A percentile compares a stretch with the other conserved stretches of the same genome.
phyloP scores from a whole-genome alignment of 2,797 vertebrate genomes.

The Numenius phaeopus region DNA sequence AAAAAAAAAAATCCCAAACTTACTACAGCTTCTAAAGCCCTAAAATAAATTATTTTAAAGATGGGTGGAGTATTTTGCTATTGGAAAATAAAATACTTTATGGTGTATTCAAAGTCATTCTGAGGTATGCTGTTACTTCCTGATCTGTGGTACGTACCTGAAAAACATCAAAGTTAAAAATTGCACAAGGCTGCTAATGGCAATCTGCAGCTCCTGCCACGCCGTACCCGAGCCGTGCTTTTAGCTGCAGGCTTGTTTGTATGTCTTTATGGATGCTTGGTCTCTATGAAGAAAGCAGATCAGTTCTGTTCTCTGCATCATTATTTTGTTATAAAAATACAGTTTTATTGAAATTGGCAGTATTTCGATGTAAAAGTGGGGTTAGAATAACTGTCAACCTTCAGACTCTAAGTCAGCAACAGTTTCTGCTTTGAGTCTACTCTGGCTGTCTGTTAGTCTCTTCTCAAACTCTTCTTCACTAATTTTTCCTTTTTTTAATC shows the following conservation, averaged over 20 bases:
- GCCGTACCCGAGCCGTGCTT: not conserved
- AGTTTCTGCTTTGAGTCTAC: not conserved
- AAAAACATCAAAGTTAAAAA: not conserved
- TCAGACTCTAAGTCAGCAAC: not conserved
- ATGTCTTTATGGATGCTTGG: not conserved
- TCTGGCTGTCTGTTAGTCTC: constrained; percentile 72
- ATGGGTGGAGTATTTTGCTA: constrained; percentile 14
- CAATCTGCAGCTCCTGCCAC: not conserved
- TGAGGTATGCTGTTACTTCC: not conserved
- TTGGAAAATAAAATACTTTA: not conserved
- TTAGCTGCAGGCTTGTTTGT: not conserved
- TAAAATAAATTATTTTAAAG: constrained; percentile 50
- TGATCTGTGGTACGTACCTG: not conserved
- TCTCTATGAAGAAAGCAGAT: not conserved
- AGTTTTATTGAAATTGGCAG: constrained; percentile 15
- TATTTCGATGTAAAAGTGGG: not conserved
- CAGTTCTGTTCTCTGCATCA: not conserved
- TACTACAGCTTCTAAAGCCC: not conserved
- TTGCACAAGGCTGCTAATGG: not conserved
- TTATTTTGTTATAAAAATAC: not conserved
- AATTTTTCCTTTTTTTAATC: constrained; percentile 91
- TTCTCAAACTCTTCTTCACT: constrained; percentile 93
- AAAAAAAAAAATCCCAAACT: not conserved
- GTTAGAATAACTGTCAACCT: not conserved
- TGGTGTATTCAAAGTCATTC: not conserved